These are phyloP conservation scores for Galerucella nymphaeae DNA, from an alignment of 2,888 invertebrate genomes.

Conservation along the genomic window DNA sequence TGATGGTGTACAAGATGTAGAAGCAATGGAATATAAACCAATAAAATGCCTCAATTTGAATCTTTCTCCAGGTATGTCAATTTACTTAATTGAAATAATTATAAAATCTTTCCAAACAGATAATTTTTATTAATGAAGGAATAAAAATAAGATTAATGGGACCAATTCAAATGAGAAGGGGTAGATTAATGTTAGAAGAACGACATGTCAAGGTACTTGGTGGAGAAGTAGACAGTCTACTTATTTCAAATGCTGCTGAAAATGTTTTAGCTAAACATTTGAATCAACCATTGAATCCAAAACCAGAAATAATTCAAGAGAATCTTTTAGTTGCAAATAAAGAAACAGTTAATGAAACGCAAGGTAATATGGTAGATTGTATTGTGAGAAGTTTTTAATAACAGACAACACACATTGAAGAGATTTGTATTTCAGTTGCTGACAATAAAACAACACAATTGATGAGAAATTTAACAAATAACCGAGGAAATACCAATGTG, in stretches of 20 bases:
- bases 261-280: constrained; percentile 72
- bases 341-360: constrained; percentile 26
- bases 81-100: too few species aligned
- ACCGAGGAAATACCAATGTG: background rate
- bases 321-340: constrained; percentile 42
- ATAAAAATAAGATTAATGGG: constrained; percentile 76
- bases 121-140: background rate
- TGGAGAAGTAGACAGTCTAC: constrained; percentile 77
- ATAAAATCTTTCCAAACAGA: too few species aligned
- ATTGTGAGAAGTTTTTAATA: background rate
- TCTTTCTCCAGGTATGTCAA: constrained; percentile 67
- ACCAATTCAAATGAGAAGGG: constrained; percentile 76
- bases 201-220: constrained; percentile 73
- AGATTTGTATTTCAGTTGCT: background rate
- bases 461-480: background rate
- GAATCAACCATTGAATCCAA: constrained; percentile 67
- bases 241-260: constrained; percentile 70
- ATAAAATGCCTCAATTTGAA: constrained; percentile 70
- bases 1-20: constrained; percentile 78
- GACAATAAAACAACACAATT: background rate
- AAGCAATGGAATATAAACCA: constrained; percentile 77
- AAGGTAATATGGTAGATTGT: background rate
- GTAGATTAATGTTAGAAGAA: constrained; percentile 75
- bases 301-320: constrained; percentile 59
- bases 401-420: background rate